A percentile compares a stretch with the other conserved stretches of the same genome.
Evolutionary conservation across 2,113 vertebrate species (phyloP).

Genomic region (Ia io): DNA sequence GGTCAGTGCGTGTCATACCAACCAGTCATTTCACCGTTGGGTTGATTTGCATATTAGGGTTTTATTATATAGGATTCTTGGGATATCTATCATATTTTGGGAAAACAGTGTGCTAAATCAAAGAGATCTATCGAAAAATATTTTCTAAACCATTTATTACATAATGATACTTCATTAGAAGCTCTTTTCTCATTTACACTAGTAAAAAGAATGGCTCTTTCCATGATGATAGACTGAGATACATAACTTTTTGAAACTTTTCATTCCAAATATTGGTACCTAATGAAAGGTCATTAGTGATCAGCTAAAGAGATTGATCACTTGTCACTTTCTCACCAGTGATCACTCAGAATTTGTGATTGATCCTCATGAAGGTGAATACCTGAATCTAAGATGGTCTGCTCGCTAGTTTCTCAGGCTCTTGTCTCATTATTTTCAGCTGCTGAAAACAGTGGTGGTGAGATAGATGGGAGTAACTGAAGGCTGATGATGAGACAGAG

Average conservation of each 20-base stretch:
- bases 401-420: conserved; percentile 20
- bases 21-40: no score
- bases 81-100: neutral
- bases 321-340: neutral
- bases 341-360: neutral
- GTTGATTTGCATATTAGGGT: no score
- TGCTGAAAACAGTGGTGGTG: neutral
- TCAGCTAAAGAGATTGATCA: conserved; percentile 12
- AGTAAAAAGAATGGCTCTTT: neutral
- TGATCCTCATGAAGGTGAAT: neutral
- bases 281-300: neutral
- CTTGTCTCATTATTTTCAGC: conserved; percentile 56
- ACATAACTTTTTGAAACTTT: neutral
- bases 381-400: conserved; percentile 6
- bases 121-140: neutral
- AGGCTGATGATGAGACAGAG: conserved; percentile 2
- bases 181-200: neutral
- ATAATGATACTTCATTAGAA: neutral
- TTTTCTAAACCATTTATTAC: neutral
- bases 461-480: neutral
- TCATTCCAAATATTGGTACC: neutral
- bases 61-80: neutral
- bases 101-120: neutral
- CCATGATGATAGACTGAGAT: neutral
- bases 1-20: no score